A percentile compares a stretch with the other conserved stretches of the same genome.
Evolutionary conservation across 37 sponge, comb jelly and placozoan species (phyloP).

Genomic region (Theonella swinhoei): DNA sequence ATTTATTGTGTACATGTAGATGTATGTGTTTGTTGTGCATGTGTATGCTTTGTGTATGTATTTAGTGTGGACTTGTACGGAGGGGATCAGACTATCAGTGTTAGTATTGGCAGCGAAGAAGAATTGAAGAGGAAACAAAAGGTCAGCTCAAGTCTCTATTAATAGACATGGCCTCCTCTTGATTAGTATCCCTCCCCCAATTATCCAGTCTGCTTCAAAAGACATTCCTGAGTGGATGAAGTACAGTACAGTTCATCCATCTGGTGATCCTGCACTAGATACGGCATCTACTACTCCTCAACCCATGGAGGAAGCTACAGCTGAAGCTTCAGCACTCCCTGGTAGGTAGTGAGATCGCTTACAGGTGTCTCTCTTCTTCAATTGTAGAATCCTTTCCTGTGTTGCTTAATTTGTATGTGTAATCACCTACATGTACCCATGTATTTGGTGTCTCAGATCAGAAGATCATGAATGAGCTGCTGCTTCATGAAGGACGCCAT

Average conservation of each 20-base stretch:
- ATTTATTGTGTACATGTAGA: background rate
- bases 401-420: too few relatives aligned
- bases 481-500: slow-evolving; percentile 39
- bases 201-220: slow-evolving; percentile 29
- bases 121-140: background rate
- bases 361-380: too few relatives aligned
- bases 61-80: slow-evolving; percentile 62
- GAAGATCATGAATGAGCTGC: slow-evolving; percentile 56
- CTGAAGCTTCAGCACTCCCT: background rate
- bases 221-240: slow-evolving; percentile 74
- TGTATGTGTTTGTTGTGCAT: background rate
- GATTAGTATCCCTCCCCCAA: too few relatives aligned
- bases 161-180: too few relatives aligned
- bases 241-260: slow-evolving; percentile 57
- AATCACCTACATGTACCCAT: too few relatives aligned
- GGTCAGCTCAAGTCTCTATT: background rate
- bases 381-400: too few relatives aligned
- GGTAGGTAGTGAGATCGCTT: too few relatives aligned
- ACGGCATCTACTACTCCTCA: background rate
- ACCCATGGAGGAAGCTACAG: background rate
- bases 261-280: background rate
- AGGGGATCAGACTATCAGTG: slow-evolving; percentile 42
- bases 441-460: slow-evolving; percentile 12
- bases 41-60: background rate
- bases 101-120: slow-evolving; percentile 56